Percentiles rank a stretch among this genome's conserved stretches.
Conservation (phyloP, 2,113 vertebrate species). For the Telmatochromis sp. region DNA sequence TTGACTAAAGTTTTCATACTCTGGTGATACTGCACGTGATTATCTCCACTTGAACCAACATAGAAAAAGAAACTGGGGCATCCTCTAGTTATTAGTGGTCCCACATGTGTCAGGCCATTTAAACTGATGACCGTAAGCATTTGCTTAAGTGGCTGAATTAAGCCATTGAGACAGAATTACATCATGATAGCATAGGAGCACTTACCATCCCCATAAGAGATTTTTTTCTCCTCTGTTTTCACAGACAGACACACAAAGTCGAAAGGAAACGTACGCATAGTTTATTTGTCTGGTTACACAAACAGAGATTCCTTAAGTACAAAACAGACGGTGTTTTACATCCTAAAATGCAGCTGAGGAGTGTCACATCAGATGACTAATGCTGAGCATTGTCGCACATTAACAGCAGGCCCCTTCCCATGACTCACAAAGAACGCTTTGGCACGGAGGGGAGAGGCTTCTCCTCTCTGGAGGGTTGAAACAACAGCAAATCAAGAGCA, state of each 20-base stretch:
- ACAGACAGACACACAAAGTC: background rate
- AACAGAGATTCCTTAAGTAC: background rate
- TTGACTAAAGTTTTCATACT: background rate
- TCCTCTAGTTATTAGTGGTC: background rate
- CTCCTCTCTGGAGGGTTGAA: slow-evolving; percentile 41
- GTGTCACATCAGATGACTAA: slow-evolving; percentile 43
- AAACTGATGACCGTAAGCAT: slow-evolving; percentile 10
- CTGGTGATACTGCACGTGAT: background rate
- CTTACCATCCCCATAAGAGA: background rate
- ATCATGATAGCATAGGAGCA: slow-evolving; percentile 12
- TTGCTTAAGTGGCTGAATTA: slow-evolving; percentile 23
- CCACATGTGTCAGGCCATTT: background rate
- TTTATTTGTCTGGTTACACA: background rate
- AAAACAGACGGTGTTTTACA: background rate
- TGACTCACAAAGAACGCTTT: slow-evolving; percentile 41
- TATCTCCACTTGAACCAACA: background rate
- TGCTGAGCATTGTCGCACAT: slow-evolving; percentile 12
- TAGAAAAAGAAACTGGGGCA: background rate
- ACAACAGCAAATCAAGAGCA: slow-evolving; percentile 49
- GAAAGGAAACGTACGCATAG: background rate
- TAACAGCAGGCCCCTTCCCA: slow-evolving; percentile 42
- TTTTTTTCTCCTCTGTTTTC: background rate
- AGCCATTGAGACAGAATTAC: slow-evolving; percentile 8
- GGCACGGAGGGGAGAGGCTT: slow-evolving; percentile 6
- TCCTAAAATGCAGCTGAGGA: background rate